Evolutionary conservation across 2,113 vertebrate genomes (phyloP).

Genomic region (Gulo gulo): DNA sequence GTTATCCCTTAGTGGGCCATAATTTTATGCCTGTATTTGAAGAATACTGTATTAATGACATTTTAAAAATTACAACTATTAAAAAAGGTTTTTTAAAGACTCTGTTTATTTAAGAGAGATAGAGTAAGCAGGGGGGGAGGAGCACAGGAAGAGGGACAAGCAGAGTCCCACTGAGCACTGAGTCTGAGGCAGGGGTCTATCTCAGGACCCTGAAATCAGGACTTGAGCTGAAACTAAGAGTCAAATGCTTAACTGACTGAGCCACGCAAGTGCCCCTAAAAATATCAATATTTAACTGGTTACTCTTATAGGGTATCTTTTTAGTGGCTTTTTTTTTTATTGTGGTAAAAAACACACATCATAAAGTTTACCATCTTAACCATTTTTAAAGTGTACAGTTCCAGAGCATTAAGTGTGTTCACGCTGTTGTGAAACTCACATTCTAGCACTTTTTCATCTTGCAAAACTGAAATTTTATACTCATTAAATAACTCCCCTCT

Average conservation of each 20-base stretch:
- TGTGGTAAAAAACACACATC: neutral
- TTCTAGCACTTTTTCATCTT: neutral
- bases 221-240: neutral
- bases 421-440: neutral
- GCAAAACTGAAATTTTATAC: neutral
- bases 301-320: neutral
- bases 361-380: neutral
- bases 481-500: neutral
- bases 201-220: neutral
- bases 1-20: neutral
- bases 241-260: neutral
- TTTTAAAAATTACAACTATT: neutral
- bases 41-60: neutral
- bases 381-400: neutral
- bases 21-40: conserved; percentile 15
- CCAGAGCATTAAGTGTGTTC: neutral
- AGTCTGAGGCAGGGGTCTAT: neutral
- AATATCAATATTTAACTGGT: too few relatives aligned
- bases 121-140: neutral
- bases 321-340: neutral
- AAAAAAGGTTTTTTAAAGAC: neutral
- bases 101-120: neutral
- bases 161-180: neutral
- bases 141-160: neutral
- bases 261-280: too few relatives aligned